A percentile compares a stretch with the other conserved stretches of the same genome.
phyloP scores from a whole-genome alignment of 2,888 invertebrate species.

The Cosmia pyralina region DNA sequence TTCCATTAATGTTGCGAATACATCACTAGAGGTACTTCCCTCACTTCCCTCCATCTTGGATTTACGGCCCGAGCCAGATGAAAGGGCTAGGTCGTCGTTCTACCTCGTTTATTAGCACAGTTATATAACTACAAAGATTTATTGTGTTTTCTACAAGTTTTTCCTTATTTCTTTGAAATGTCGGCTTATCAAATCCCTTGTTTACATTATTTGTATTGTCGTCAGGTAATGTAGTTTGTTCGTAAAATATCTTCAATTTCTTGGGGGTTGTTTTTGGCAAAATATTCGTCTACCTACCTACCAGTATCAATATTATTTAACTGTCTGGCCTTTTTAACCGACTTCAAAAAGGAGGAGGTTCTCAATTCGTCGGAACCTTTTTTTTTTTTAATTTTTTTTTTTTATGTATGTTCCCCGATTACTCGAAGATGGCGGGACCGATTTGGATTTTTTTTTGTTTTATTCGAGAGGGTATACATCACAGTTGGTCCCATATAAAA shows the following conservation, averaged over 20 bases:
- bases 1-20: slow-evolving; percentile 84
- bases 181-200: slow-evolving; percentile 41
- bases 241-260: slow-evolving; percentile 17
- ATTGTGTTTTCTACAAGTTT: slow-evolving; percentile 71
- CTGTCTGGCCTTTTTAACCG: too few relatives aligned
- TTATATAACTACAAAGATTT: slow-evolving; percentile 75
- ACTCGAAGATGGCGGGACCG: too few relatives aligned
- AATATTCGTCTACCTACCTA: neutral
- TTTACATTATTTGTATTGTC: slow-evolving; percentile 27
- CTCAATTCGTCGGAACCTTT: too few relatives aligned
- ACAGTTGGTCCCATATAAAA: too few relatives aligned
- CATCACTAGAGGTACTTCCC: slow-evolving; percentile 76
- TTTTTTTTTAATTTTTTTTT: too few relatives aligned
- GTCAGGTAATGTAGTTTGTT: slow-evolving; percentile 39
- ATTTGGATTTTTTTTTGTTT: too few relatives aligned
- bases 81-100: slow-evolving; percentile 79
- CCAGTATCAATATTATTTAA: too few relatives aligned
- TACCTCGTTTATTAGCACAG: slow-evolving; percentile 81
- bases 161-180: slow-evolving; percentile 60
- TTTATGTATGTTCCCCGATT: too few relatives aligned
- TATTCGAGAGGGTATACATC: too few relatives aligned
- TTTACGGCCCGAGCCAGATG: slow-evolving; percentile 81
- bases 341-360: too few relatives aligned
- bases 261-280: neutral
- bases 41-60: slow-evolving; percentile 68